Percentiles rank a stretch among this genome's conserved stretches.
Conservation (phyloP, 2,797 vertebrate genomes). For the Chaetodon trifasciatus region DNA sequence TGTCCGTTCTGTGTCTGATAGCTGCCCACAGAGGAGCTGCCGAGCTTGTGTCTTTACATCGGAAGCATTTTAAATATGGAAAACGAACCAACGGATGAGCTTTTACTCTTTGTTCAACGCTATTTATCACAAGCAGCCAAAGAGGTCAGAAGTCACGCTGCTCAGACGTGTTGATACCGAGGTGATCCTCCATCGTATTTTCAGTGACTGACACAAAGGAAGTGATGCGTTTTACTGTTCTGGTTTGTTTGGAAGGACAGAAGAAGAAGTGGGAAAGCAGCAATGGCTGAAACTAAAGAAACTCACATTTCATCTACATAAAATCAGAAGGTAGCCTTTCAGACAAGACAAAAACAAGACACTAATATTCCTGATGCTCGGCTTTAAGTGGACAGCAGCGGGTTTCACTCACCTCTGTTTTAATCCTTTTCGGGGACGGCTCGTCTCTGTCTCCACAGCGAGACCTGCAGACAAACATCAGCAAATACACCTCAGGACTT, state of each 20-base stretch:
- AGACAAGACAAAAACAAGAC: no score
- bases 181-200: not conserved
- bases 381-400: not conserved
- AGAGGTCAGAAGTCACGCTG: not conserved
- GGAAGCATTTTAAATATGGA: not conserved
- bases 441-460: constrained; percentile 97
- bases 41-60: not conserved
- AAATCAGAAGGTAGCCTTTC: no score
- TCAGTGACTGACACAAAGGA: not conserved
- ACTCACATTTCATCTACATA: no score
- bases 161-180: not conserved
- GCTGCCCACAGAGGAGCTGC: constrained; percentile 18
- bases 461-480: constrained; percentile 85
- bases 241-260: not conserved
- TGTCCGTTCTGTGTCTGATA: not conserved
- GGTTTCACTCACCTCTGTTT: constrained; percentile 89
- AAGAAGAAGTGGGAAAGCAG: not conserved
- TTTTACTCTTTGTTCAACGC: not conserved
- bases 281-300: no score
- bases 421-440: constrained; percentile 96
- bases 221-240: not conserved
- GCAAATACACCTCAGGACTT: not conserved
- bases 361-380: not conserved
- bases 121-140: not conserved
- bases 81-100: not conserved